These are phyloP conservation scores for Leptinotarsa defecta DNA, from an alignment of 1,140 invertebrate genomes.

Conservation along the genomic window DNA sequence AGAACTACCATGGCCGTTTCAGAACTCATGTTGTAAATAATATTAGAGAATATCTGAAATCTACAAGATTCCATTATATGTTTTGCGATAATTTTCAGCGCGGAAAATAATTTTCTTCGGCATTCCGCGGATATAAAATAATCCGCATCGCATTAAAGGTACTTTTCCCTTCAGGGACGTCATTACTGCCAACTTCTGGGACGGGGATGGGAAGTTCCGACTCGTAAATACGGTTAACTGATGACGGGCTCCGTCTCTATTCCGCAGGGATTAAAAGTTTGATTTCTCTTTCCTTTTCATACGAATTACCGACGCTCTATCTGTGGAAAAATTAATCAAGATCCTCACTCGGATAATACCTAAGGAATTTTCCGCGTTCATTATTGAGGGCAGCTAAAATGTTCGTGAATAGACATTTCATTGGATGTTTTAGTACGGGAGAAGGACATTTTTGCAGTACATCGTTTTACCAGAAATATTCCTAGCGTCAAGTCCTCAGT, in stretches of 20 bases:
- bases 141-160: background rate
- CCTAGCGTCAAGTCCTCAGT: no score
- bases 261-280: background rate
- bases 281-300: background rate
- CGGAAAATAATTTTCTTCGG: no score
- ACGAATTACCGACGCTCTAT: background rate
- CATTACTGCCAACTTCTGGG: background rate
- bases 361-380: background rate
- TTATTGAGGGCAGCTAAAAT: background rate
- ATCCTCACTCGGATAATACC: background rate
- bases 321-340: conserved; percentile 3
- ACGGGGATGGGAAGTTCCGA: background rate
- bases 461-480: no score
- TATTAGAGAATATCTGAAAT: no score
- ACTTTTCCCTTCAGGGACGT: background rate
- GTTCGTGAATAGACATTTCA: background rate
- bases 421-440: background rate
- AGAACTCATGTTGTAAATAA: no score
- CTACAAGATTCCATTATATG: no score
- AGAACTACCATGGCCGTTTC: no score
- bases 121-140: background rate
- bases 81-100: no score
- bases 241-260: conserved; percentile 1
- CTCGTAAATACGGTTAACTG: conserved; percentile 6
- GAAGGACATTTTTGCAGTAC: background rate